Evolutionary conservation across 2,888 invertebrate species (phyloP), one percentile per base, ranked within the genome.

Genomic region (Orthosia cruda): DNA sequence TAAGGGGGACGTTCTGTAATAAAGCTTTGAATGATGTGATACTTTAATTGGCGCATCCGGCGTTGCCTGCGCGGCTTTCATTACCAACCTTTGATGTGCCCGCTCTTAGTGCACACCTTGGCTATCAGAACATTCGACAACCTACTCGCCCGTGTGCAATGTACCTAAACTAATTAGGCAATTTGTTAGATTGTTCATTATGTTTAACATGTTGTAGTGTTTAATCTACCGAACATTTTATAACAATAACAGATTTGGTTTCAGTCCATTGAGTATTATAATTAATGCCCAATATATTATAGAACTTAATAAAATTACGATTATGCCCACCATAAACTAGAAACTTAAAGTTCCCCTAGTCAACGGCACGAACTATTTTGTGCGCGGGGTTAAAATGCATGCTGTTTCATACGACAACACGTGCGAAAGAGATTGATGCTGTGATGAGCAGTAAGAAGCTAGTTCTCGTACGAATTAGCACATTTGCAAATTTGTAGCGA

Each of bases 1-100:
- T 85, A 89, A 90, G 89, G 91, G 89, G 90, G 87, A 87, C 85
- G 85, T 84, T 86, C 84, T 85, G 90, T 91, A 92, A 95, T 95
- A 95, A 95, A 93, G 88, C 93, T 91, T 94, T 94, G 92, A 94
- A 92, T 93, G 92, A 95, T 95, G 93, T 93, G 94, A 94, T 94
- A 91, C 90, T 90, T 91, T 95, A 94, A 96, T 94, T 93, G 93
- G 90, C 87, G 88, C 92, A 94, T 95, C 95, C 95, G 94, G 93
- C 87, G 86, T 80, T 88, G 85, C 90, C 89, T 23, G 78, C 71
- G 74, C 78, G 77, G 87, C 89, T 90, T 91, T 92, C 90, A 91
- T 92, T 92, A 91, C 63, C 61, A 64, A 77, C 87, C 90, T 93
- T 94, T 94, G 94, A 94, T 91, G 93, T 92, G 87, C 84, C 91